Conservation (phyloP, 2,888 invertebrate genomes). For the Mesorhabditis spiculigera region DNA sequence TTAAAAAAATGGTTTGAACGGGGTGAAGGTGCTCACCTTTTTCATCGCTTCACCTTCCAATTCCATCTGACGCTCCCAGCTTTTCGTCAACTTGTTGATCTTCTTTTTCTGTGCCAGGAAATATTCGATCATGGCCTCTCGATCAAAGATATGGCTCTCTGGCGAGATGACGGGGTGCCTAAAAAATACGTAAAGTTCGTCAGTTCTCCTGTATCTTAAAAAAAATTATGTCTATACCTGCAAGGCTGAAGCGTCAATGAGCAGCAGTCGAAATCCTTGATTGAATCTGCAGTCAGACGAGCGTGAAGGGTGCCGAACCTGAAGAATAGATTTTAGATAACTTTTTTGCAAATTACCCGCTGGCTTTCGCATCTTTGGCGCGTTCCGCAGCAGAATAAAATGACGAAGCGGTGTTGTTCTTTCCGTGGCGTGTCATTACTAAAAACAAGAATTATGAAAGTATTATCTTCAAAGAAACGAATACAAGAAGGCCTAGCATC, state of each 20-base stretch:
- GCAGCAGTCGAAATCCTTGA: constrained; percentile 95
- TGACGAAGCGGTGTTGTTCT: constrained; percentile 95
- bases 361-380: constrained; percentile 80
- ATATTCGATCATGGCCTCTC: constrained; percentile 91
- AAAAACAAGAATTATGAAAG: background rate
- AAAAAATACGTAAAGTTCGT: background rate
- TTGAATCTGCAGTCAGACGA: constrained; percentile 86
- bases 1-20: background rate
- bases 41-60: constrained; percentile 34
- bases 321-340: constrained; percentile 59
- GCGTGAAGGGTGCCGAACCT: constrained; percentile 74
- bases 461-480: too few species aligned
- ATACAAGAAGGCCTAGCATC: too few species aligned
- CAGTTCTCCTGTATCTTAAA: too few species aligned
- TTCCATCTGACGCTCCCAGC: constrained; percentile 70
- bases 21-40: constrained; percentile 15
- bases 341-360: background rate
- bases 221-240: constrained; percentile 61
- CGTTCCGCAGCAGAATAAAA: constrained; percentile 98
- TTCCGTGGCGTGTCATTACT: constrained; percentile 76
- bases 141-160: constrained; percentile 91
- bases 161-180: constrained; percentile 54
- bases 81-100: constrained; percentile 81
- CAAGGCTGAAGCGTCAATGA: constrained; percentile 94
- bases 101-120: constrained; percentile 89